Evolutionary conservation across 2,797 vertebrate genomes (phyloP).

Genomic region (Enteromius paludinosus): DNA sequence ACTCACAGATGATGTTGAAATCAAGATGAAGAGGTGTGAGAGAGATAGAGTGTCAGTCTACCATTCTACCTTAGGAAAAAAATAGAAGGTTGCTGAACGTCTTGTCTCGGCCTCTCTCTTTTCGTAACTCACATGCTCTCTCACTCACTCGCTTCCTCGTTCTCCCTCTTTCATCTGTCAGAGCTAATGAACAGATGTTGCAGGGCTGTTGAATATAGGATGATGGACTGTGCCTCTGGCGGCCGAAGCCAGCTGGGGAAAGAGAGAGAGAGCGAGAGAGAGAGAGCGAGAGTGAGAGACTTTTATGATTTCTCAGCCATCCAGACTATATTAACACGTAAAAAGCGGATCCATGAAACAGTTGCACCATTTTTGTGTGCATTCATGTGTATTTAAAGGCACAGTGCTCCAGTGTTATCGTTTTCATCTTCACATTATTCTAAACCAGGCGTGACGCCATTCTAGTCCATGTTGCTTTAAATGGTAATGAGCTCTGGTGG

Average conservation of each 20-base stretch:
- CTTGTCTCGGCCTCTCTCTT: slow-evolving; percentile 43
- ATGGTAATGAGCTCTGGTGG: no score
- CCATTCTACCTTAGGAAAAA: slow-evolving; percentile 45
- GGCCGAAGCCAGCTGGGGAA: slow-evolving; percentile 73
- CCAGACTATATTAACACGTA: slow-evolving; percentile 52
- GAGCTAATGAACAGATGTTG: slow-evolving; percentile 85
- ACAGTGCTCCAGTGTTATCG: background rate
- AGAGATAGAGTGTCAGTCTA: slow-evolving; percentile 27
- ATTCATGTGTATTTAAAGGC: background rate
- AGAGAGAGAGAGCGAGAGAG: slow-evolving; percentile 34
- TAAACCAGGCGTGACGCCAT: no score
- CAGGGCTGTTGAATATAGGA: slow-evolving; percentile 78
- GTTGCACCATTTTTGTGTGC: slow-evolving; percentile 14
- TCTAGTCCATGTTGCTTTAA: no score
- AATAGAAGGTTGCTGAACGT: slow-evolving; percentile 46
- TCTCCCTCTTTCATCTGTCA: slow-evolving; percentile 78
- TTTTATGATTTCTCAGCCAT: slow-evolving; percentile 58
- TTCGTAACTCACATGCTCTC: slow-evolving; percentile 54
- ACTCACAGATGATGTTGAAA: slow-evolving; percentile 20
- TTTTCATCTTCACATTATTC: background rate
- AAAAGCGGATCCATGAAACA: slow-evolving; percentile 11
- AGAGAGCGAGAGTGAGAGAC: slow-evolving; percentile 8
- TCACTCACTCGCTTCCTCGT: slow-evolving; percentile 50
- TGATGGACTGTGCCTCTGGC: slow-evolving; percentile 78
- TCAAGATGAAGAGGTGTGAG: slow-evolving; percentile 14